Conservation (phyloP, 2,888 invertebrate species). For the Xylota sylvarum region DNA sequence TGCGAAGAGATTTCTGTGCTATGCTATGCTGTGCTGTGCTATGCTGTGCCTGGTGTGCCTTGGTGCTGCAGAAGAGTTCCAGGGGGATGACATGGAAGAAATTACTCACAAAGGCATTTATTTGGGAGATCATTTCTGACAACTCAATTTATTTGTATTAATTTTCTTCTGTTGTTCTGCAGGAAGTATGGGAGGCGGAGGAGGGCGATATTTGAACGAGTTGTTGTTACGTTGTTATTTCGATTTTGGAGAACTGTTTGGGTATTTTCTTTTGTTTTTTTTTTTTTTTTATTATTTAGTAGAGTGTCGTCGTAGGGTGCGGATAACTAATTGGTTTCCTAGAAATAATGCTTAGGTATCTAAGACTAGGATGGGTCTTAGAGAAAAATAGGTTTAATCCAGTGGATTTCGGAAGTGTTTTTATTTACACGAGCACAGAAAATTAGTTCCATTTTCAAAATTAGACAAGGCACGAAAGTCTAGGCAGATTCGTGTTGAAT, state of each 20-base stretch:
- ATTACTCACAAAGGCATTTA: slow-evolving; percentile 85
- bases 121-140: slow-evolving; percentile 85
- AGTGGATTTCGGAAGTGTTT: not conserved
- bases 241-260: slow-evolving; percentile 35
- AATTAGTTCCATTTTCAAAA: too few species aligned
- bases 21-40: too few species aligned
- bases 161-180: slow-evolving; percentile 82
- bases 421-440: too few species aligned
- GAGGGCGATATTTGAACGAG: slow-evolving; percentile 27
- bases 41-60: slow-evolving; percentile 27
- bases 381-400: not conserved
- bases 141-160: slow-evolving; percentile 85
- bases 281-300: slow-evolving; percentile 78
- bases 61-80: not conserved
- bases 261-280: slow-evolving; percentile 75
- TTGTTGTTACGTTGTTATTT: slow-evolving; percentile 48
- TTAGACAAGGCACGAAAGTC: too few species aligned
- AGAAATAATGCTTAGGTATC: slow-evolving; percentile 24
- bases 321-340: slow-evolving; percentile 57
- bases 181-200: slow-evolving; percentile 37
- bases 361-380: too few species aligned
- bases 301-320: slow-evolving; percentile 37
- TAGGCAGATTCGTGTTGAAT: too few species aligned
- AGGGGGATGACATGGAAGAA: slow-evolving; percentile 79
- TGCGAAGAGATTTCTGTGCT: slow-evolving; percentile 70